Evolutionary conservation across 2,113 vertebrate species (phyloP), one percentile per base, ranked within the genome.

Genomic region (Xyliphius kryptos): DNA sequence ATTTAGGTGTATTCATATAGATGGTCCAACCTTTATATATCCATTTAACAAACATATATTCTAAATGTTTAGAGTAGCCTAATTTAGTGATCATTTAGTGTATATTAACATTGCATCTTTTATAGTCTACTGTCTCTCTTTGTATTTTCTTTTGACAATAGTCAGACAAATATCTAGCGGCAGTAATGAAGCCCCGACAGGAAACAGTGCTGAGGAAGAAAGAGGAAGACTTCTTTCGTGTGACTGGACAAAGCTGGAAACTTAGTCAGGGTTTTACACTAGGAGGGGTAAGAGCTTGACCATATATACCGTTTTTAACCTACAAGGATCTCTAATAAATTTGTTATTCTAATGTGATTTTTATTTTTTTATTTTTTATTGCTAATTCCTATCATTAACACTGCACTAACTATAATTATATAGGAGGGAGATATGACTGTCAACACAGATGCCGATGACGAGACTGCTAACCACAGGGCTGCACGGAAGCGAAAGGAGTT

Each of bases 161-260:
- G 86, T 77, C 66, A 7, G 66, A 57, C 15, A 67, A 59, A 56
- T 84, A 85, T 38, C 32, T 71, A 38, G 78, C 85, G 57, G 74
- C 76, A 12, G 73, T 87, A 53, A 47, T 86, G 53, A 85, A 80
- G 63, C 85, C 85, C 36, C 80, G 77, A n/a, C 76, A 78, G 53
- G 79, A 80, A 63, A 60, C 66, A 55, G 80, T 68, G 14, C 50
- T 74, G 26, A 79, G 43, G 57, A 79, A 76, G 66, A 71, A 74
- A 56, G 73, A 79, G 59, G 77, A 85, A 36, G 64, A 54, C 2
- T 81, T 84, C 61, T 80, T 82, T 75, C 76, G 67, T n/a, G 80
- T 83, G 80, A 80, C 51, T 0, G 81, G 82, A 37, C 78, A 85
- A 70, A 68, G 40, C 38, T 87, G 87, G 87, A 87, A 79, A 47